phyloP scores from a whole-genome alignment of 2,888 invertebrate species.

The Drosophila bunnanda region DNA sequence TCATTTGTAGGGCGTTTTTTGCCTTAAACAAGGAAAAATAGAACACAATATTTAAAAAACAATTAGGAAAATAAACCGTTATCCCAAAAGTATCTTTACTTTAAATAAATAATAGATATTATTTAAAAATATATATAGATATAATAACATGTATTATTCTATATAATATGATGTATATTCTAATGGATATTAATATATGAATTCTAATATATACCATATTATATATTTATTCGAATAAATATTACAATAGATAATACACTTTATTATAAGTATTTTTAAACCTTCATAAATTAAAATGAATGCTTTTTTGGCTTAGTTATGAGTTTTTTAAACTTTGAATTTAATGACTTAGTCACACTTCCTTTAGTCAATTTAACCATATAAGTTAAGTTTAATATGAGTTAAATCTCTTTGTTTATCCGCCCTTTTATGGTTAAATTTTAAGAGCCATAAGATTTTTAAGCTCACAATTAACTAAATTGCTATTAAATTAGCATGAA shows the following conservation, averaged over 20 bases:
- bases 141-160: too few relatives aligned
- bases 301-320: too few relatives aligned
- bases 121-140: not conserved
- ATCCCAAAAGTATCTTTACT: not conserved
- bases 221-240: too few relatives aligned
- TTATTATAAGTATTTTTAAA: too few relatives aligned
- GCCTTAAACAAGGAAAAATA: not conserved
- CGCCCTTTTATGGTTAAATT: not conserved
- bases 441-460: not conserved
- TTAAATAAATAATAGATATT: too few relatives aligned
- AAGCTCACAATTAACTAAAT: not conserved
- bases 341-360: not conserved
- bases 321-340: too few relatives aligned
- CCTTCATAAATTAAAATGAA: too few relatives aligned
- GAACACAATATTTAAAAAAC: rapidly evolving
- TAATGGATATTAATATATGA: not conserved
- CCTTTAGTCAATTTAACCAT: not conserved
- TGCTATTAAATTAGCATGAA: not conserved
- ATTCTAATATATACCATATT: too few relatives aligned
- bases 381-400: too few relatives aligned
- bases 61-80: not conserved
- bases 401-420: not conserved
- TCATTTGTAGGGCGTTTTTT: too few relatives aligned
- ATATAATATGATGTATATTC: too few relatives aligned
- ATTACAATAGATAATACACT: too few relatives aligned